phyloP scores from a whole-genome alignment of 2,113 vertebrate species.

The Lepus europaeus region DNA sequence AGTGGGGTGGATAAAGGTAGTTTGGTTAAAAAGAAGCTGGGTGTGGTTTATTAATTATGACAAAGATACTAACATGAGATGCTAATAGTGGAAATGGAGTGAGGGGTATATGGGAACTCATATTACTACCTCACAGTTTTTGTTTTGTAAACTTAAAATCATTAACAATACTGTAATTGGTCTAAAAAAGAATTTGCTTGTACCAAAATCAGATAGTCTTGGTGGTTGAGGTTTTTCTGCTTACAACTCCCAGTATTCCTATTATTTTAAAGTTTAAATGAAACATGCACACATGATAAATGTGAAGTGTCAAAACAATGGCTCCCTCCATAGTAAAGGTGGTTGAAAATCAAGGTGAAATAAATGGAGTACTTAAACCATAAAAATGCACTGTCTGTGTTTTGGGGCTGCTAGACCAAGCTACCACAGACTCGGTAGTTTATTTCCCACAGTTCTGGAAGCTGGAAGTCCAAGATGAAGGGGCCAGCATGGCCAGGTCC shows the following conservation, averaged over 20 bases:
- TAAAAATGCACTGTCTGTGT: background rate
- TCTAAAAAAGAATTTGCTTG: background rate
- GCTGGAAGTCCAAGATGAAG: background rate
- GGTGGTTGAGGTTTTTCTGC: background rate
- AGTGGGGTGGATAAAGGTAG: no score
- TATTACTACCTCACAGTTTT: no score
- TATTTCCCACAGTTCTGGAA: background rate
- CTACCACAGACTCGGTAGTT: background rate
- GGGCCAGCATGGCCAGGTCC: background rate
- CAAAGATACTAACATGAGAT: no score
- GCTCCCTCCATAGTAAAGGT: background rate
- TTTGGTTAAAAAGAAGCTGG: no score
- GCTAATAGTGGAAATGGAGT: no score
- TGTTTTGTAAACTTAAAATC: no score
- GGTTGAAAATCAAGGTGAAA: background rate
- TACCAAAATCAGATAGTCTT: conserved; percentile 35
- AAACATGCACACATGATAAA: background rate
- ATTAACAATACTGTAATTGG: no score
- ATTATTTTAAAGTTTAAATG: conserved; percentile 22
- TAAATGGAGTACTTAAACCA: background rate
- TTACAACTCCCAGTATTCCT: background rate
- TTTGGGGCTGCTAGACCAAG: background rate
- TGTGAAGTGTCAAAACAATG: background rate
- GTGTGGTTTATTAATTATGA: no score
- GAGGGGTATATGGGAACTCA: no score